phyloP scores from a whole-genome alignment of 2,888 invertebrate species.

The Synanthedon myopaeformis region DNA sequence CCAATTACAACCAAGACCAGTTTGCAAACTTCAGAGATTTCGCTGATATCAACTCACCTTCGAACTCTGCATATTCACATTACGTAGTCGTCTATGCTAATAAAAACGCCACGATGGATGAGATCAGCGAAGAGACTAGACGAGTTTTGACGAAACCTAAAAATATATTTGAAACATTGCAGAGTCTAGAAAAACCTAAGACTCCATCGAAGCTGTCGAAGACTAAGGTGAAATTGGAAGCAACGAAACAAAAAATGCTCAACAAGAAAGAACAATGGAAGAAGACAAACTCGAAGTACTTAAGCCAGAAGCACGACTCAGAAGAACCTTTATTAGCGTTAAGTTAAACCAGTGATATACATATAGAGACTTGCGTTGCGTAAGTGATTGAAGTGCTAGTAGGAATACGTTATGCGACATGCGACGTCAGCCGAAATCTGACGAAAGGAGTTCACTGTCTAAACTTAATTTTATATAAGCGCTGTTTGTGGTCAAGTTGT shows the following conservation, averaged over 20 bases:
- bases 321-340: conserved; percentile 76
- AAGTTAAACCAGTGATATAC: conserved; percentile 68
- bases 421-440: conserved; percentile 26
- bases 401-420: conserved; percentile 29
- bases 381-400: conserved; percentile 44
- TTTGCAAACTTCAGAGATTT: conserved; percentile 92
- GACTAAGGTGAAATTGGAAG: conserved; percentile 74
- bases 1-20: conserved; percentile 83
- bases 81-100: conserved; percentile 87
- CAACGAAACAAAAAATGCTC: conserved; percentile 50
- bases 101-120: conserved; percentile 77
- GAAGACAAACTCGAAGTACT: conserved; percentile 43
- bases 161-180: conserved; percentile 81
- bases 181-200: conserved; percentile 60
- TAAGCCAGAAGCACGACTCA: conserved; percentile 58
- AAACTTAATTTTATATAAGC: conserved; percentile 31
- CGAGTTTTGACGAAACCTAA: conserved; percentile 72
- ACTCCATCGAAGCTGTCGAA: conserved; percentile 66
- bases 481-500: conserved; percentile 26
- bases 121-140: conserved; percentile 56
- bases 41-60: conserved; percentile 88
- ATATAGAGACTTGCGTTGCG: conserved; percentile 52
- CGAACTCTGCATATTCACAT: conserved; percentile 83
- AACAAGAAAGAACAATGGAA: conserved; percentile 63
- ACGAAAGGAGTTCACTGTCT: conserved; percentile 41